Evolutionary conservation across 2,888 invertebrate genomes (phyloP), one percentile per base, ranked within the genome.

Genomic region (Callyntrura sp.): DNA sequence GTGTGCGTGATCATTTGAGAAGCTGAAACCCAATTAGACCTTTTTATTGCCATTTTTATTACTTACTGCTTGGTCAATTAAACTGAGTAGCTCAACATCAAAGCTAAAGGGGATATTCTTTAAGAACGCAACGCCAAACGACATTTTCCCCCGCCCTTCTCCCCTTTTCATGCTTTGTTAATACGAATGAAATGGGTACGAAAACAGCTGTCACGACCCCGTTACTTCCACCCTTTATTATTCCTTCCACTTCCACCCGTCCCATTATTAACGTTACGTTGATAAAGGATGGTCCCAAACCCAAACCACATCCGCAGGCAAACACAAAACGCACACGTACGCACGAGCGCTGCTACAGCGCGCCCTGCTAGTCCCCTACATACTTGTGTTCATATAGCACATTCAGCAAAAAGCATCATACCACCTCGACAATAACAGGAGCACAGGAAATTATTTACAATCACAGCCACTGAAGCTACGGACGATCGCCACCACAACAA

Each of bases 291-390:
- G 35, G 3, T 35, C 35, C 35, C 35, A 62, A 62, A 68, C 35
- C 35, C 35, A 57, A 86, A 86, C 86, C 86, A 79, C 86, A 86
- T 78, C 65, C 65, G 55, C 79, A 62, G 79, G 48, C 68, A 83
- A 17, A 51, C 79, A 62, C 86, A 51, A 28, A 83, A 17, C n/a
- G n/a, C 55, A 55, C n/a, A 35, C 35, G 6, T 6, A 55, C 68
- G 83, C 65, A 51, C 55, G 51, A 76, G 28, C 20, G 45, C 48
- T 45, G 73, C 43, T 68, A 11, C 51, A 1, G 25, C 35, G 35
- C 35, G 35, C 35, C 35, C 62, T 60, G 25, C 4, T 68, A 68
- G 9, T 68, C 35, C 3, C 35, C 3, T 43, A 43, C 6, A 4
- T 23, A 65, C 11, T 65, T 9, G 68, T 35, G 6, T 6, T 8